A percentile compares a stretch with the other conserved stretches of the same genome.
phyloP scores from a whole-genome alignment of 2,113 vertebrate genomes.

The Campylorhamphus procurvoides region DNA sequence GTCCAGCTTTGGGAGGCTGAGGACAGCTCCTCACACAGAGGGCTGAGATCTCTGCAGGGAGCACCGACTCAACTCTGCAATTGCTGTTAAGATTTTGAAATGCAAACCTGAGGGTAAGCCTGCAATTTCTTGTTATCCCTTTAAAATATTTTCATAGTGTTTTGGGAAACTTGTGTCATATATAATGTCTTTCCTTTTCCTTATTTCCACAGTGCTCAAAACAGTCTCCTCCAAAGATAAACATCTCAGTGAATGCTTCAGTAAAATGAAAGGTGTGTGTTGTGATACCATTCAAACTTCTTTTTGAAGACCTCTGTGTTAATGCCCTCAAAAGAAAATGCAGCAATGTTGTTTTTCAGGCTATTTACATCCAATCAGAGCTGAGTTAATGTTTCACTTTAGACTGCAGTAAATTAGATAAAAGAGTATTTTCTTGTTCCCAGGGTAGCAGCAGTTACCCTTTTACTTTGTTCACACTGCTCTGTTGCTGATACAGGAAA shows the following conservation, averaged over 20 bases:
- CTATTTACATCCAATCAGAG: not conserved
- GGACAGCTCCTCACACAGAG: not conserved
- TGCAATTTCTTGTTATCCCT: not conserved
- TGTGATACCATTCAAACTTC: not conserved
- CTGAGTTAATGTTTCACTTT: conserved; percentile 5
- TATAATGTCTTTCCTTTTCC: not conserved
- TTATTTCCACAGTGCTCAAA: not conserved
- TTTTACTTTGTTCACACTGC: not conserved
- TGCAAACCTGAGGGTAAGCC: not conserved
- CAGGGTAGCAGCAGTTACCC: not conserved
- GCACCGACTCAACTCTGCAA: not conserved
- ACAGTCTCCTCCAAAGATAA: not conserved
- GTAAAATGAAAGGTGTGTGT: not conserved
- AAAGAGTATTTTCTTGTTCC: not conserved
- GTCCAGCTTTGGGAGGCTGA: fast-evolving
- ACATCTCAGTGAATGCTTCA: not conserved
- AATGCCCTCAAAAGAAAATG: not conserved
- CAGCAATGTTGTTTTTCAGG: not conserved
- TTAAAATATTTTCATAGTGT: not conserved
- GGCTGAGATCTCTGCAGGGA: too few relatives aligned
- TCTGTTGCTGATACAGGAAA: not conserved
- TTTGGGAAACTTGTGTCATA: not conserved
- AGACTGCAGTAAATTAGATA: not conserved
- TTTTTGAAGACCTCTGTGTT: not conserved
- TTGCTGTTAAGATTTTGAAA: not conserved